Evolutionary conservation across 2,797 vertebrate genomes (phyloP).

Genomic region (Hypotaenidia okinawae): DNA sequence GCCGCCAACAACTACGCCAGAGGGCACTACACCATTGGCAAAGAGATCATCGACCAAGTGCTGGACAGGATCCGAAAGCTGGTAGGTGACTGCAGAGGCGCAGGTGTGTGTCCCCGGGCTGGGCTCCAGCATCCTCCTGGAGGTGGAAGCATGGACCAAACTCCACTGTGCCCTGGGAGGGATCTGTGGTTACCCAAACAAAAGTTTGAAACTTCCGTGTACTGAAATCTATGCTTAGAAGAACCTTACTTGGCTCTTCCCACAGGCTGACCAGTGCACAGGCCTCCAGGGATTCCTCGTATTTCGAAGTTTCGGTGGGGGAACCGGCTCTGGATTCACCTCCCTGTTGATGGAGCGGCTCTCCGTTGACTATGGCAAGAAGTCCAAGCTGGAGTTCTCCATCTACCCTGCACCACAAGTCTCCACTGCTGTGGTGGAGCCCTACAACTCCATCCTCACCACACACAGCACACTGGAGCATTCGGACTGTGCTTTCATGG

Average conservation of each 20-base stretch:
- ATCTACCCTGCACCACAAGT: constrained; percentile 77
- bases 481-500: constrained; percentile 81
- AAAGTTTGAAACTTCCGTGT: neutral
- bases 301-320: constrained; percentile 82
- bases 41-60: constrained; percentile 81
- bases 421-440: constrained; percentile 82
- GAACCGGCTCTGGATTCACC: constrained; percentile 85
- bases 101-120: fast-evolving
- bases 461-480: constrained; percentile 84
- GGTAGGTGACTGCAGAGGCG: constrained; percentile 57
- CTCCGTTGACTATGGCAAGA: constrained; percentile 83
- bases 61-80: constrained; percentile 79
- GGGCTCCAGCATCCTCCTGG: neutral
- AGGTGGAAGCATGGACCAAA: neutral
- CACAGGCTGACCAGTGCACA: constrained; percentile 83
- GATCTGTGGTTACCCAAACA: neutral
- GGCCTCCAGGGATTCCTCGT: constrained; percentile 76
- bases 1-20: constrained; percentile 82
- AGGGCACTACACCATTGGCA: constrained; percentile 81
- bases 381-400: constrained; percentile 82
- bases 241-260: neutral
- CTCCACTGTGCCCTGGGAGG: neutral
- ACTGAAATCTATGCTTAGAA: neutral
- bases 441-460: constrained; percentile 85
- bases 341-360: constrained; percentile 85